These are phyloP conservation scores for Todiramphus saurophagus DNA, from an alignment of 2,113 vertebrate species.

Conservation along the genomic window DNA sequence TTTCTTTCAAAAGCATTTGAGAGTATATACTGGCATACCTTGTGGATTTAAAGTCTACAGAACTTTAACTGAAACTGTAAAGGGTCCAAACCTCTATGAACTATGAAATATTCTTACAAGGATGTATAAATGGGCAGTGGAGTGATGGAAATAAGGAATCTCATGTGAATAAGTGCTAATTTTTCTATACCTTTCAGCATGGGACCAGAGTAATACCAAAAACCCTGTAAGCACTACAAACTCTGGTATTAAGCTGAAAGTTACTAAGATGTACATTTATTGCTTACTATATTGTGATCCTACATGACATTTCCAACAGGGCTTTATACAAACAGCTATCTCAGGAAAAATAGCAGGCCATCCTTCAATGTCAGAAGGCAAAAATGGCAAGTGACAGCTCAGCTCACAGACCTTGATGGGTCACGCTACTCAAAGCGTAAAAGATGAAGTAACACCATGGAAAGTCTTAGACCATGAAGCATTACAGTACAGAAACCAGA, in stretches of 20 bases:
- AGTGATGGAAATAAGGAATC: neutral
- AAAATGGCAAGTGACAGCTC: neutral
- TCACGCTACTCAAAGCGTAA: neutral
- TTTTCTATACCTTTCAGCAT: neutral
- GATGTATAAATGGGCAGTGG: neutral
- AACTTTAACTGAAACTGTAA: neutral
- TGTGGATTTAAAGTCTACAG: neutral
- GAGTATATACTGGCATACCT: neutral
- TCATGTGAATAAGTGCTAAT: neutral
- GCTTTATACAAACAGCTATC: neutral
- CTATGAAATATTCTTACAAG: neutral
- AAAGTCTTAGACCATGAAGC: neutral
- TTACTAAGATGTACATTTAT: neutral
- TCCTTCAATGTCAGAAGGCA: neutral
- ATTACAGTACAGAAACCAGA: neutral
- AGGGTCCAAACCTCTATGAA: neutral
- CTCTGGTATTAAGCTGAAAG: neutral
- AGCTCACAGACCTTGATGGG: neutral
- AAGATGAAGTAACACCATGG: neutral
- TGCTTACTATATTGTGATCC: neutral
- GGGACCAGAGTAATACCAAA: neutral
- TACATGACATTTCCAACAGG: neutral
- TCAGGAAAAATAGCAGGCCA: neutral
- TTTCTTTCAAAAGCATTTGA: neutral
- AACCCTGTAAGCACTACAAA: neutral